These are phyloP conservation scores for Microtus richardsoni DNA, from an alignment of 2,113 vertebrate genomes.

Conservation along the genomic window DNA sequence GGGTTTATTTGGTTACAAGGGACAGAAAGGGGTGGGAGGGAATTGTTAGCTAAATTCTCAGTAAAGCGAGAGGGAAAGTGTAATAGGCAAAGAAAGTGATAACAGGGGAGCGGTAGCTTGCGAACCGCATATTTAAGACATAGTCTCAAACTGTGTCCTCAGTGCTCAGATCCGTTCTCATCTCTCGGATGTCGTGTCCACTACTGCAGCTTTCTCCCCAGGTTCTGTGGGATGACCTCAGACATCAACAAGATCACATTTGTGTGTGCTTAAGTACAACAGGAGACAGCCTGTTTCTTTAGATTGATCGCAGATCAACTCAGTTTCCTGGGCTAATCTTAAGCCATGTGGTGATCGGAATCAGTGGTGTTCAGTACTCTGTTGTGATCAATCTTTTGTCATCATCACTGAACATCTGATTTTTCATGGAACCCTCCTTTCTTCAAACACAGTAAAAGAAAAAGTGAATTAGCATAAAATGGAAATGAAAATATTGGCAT, in stretches of 20 bases:
- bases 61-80: background rate
- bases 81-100: background rate
- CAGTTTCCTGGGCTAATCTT: background rate
- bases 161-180: background rate
- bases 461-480: constrained; percentile 23
- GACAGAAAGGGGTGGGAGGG: background rate
- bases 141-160: background rate
- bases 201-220: no score
- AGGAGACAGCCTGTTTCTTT: background rate
- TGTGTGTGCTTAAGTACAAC: background rate
- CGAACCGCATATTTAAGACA: background rate
- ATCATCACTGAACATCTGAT: background rate
- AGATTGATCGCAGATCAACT: background rate
- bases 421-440: background rate
- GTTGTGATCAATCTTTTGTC: background rate
- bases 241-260: background rate
- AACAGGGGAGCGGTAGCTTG: background rate
- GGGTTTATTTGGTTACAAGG: background rate
- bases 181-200: background rate
- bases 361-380: background rate
- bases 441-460: constrained; percentile 23
- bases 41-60: background rate
- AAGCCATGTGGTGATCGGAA: background rate
- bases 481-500: background rate
- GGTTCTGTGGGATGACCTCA: background rate